phyloP scores from a whole-genome alignment of 2,797 vertebrate genomes.

The Alauda arvensis region DNA sequence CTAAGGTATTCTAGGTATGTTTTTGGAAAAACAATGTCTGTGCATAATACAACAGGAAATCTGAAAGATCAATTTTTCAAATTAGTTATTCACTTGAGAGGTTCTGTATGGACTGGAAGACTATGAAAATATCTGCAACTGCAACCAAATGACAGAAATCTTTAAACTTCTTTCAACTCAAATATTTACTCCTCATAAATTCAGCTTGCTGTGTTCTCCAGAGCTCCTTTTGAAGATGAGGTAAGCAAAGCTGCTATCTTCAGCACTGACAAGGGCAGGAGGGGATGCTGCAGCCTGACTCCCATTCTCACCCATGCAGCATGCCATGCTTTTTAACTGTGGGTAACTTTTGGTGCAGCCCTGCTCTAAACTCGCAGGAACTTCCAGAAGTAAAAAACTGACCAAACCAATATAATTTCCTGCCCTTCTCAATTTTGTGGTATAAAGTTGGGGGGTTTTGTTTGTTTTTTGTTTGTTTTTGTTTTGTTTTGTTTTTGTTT shows the following conservation, averaged over 20 bases:
- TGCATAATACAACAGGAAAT: not conserved
- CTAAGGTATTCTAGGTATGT: not conserved
- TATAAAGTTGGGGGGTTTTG: not conserved
- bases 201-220: not conserved
- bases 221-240: not conserved
- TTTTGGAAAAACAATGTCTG: not conserved
- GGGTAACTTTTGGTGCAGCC: not conserved
- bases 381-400: not conserved
- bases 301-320: not conserved
- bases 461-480: not conserved
- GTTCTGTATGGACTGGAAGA: not conserved
- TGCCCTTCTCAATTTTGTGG: not conserved
- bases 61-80: not conserved
- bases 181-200: not conserved
- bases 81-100: not conserved
- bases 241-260: not conserved
- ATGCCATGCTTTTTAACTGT: not conserved
- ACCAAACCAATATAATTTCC: not conserved
- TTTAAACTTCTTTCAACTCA: not conserved
- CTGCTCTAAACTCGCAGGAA: not conserved
- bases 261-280: not conserved
- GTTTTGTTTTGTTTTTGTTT: not conserved
- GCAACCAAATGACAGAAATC: not conserved
- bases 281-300: not conserved
- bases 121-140: not conserved